Evolutionary conservation across 2,797 vertebrate species (phyloP).

Genomic region (Lateolabrax maculatus): DNA sequence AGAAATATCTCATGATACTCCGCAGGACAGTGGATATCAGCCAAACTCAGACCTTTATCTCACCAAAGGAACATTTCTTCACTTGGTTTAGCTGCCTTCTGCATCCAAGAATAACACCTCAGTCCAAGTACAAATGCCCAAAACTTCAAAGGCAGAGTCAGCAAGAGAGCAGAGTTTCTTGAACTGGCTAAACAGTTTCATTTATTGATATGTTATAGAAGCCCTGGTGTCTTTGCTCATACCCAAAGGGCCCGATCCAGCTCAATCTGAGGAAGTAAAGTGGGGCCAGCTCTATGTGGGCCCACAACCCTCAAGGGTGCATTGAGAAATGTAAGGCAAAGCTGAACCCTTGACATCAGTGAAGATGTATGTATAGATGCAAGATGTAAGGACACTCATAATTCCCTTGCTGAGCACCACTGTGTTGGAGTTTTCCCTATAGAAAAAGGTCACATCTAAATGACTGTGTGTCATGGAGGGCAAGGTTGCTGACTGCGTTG

Average conservation of each 20-base stretch:
- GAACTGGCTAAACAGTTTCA: slow-evolving; percentile 45
- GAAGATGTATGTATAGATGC: no score
- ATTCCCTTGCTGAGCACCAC: neutral
- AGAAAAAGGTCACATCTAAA: neutral
- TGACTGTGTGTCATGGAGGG: neutral
- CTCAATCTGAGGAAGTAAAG: slow-evolving; percentile 7
- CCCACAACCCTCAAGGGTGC: neutral
- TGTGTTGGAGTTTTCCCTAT: neutral
- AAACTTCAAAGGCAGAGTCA: slow-evolving; percentile 50
- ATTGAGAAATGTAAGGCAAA: slow-evolving; percentile 10
- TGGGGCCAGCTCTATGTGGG: neutral
- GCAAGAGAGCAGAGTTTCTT: slow-evolving; percentile 43
- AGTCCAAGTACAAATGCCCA: slow-evolving; percentile 35
- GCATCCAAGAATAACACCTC: slow-evolving; percentile 43
- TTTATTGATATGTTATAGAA: slow-evolving; percentile 39
- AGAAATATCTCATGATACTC: slow-evolving; percentile 57
- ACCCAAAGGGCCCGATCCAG: slow-evolving; percentile 9
- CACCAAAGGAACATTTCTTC: slow-evolving; percentile 45
- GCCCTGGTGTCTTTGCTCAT: slow-evolving; percentile 10
- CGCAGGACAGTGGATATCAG: slow-evolving; percentile 62
- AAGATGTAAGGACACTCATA: neutral
- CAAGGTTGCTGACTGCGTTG: neutral
- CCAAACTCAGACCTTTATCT: slow-evolving; percentile 44
- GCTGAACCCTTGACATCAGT: neutral
- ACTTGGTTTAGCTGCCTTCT: slow-evolving; percentile 37